These are phyloP conservation scores for Pilophorus perplexus DNA, from an alignment of 2,888 invertebrate genomes.

Conservation along the genomic window DNA sequence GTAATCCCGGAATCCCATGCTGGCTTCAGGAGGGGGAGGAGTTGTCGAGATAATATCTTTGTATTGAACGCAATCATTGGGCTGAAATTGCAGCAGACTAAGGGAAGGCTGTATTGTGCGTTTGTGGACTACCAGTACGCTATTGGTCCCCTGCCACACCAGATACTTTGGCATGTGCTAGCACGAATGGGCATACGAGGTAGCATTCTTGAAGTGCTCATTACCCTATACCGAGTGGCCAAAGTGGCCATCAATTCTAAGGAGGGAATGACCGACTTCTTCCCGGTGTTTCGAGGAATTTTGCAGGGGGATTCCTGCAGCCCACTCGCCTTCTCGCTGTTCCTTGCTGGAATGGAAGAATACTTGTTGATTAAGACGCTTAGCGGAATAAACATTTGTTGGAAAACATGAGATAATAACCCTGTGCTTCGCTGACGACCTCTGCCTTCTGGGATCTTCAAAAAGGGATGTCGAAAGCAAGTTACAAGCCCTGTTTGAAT, in stretches of 20 bases:
- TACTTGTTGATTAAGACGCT: not conserved
- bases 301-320: conserved; percentile 10
- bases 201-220: not conserved
- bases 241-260: not conserved
- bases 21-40: not conserved
- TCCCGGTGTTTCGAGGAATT: not conserved
- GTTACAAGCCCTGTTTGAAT: not conserved
- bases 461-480: not conserved
- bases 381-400: not conserved
- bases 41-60: conserved; percentile 3
- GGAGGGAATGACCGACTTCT: not conserved
- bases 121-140: not conserved
- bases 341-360: not conserved
- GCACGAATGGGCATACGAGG: not conserved
- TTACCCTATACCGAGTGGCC: not conserved
- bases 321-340: not conserved
- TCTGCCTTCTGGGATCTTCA: not conserved
- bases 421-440: not conserved
- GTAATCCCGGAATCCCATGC: not conserved
- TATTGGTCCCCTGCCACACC: not conserved
- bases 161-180: not conserved
- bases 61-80: not conserved
- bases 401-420: not conserved
- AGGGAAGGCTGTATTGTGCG: too few species aligned
- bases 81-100: not conserved